Conservation (phyloP, 2,888 invertebrate genomes). For the Eupsilia transversa region DNA sequence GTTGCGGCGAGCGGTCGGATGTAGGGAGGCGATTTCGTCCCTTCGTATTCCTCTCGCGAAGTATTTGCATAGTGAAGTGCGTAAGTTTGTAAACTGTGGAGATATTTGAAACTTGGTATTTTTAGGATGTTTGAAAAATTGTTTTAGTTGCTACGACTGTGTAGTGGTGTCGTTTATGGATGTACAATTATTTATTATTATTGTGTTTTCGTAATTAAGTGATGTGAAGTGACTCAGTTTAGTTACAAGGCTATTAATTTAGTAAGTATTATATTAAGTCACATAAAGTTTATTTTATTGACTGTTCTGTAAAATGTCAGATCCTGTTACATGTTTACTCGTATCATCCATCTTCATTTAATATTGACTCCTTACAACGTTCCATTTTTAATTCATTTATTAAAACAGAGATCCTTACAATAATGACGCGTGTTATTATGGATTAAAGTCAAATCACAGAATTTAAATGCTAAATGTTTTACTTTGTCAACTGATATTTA, state of each 20-base stretch:
- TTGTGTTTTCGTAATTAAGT: slow-evolving; percentile 58
- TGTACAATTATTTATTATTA: slow-evolving; percentile 39
- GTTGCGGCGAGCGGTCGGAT: slow-evolving; percentile 76
- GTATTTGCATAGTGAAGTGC: slow-evolving; percentile 71
- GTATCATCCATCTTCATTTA: neutral
- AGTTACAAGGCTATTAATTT: slow-evolving; percentile 40
- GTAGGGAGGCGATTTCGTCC: slow-evolving; percentile 66
- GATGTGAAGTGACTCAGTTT: slow-evolving; percentile 64
- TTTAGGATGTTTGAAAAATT: slow-evolving; percentile 34
- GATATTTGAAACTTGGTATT: slow-evolving; percentile 53
- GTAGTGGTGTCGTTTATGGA: slow-evolving; percentile 51
- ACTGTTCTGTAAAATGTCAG: neutral
- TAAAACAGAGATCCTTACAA: rapidly evolving
- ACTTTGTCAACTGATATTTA: neutral
- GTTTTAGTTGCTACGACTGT: slow-evolving; percentile 49
- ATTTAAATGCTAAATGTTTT: neutral
- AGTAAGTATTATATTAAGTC: slow-evolving; percentile 48
- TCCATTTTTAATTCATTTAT: neutral
- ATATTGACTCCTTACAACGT: neutral
- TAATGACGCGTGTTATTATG: too few species aligned
- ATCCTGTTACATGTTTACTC: too few species aligned
- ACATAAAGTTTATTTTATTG: neutral
- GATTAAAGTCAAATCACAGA: neutral
- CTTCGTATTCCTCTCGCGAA: slow-evolving; percentile 67
- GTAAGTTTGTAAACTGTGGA: slow-evolving; percentile 72